Conservation (phyloP, 2,888 invertebrate species). For the Leptinotarsa rubiginosa region DNA sequence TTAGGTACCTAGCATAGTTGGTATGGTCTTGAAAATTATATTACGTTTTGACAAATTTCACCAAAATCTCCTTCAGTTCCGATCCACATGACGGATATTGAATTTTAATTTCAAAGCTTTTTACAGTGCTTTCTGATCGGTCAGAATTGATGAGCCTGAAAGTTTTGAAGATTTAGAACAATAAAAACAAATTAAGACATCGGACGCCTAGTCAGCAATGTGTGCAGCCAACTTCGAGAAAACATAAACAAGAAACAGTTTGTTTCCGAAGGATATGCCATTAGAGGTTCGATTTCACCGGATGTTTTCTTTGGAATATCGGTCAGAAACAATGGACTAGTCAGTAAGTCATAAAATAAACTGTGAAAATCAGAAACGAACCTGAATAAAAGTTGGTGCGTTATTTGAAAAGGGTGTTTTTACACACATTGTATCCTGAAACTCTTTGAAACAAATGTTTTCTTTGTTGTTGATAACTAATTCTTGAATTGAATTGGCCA, state of each 20-base stretch:
- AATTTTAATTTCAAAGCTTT: neutral
- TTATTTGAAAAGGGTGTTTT: neutral
- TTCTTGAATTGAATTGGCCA: no score
- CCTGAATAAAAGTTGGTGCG: no score
- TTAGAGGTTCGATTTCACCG: neutral
- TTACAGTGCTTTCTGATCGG: neutral
- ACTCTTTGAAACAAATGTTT: neutral
- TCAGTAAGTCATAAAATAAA: neutral
- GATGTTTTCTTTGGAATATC: neutral
- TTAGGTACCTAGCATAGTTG: no score
- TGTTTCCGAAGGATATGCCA: neutral
- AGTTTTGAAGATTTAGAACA: slow-evolving; percentile 1
- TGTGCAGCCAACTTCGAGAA: neutral
- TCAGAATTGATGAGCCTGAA: neutral
- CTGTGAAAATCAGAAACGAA: neutral
- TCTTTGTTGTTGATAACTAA: no score
- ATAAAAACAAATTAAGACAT: slow-evolving; percentile 3
- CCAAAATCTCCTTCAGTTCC: neutral
- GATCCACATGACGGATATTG: neutral
- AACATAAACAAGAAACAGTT: slow-evolving; percentile 2
- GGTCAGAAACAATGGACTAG: no score
- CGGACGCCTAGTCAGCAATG: neutral
- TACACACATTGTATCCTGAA: neutral
- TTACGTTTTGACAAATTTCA: neutral
- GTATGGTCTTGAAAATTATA: neutral